These are phyloP conservation scores for Lutjanus argentimaculatus DNA, from an alignment of 2,797 vertebrate species.

Conservation along the genomic window DNA sequence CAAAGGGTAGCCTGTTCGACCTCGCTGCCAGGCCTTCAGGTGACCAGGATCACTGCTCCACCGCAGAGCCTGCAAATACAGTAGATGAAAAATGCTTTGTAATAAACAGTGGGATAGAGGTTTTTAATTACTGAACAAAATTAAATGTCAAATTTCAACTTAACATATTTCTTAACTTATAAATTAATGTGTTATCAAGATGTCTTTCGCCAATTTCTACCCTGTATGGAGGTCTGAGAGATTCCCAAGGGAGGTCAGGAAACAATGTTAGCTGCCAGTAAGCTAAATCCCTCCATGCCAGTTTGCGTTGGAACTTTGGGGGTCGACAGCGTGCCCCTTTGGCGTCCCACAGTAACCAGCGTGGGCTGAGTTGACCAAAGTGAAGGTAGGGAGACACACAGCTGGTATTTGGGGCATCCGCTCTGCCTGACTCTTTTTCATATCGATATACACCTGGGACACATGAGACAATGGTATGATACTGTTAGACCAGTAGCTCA, in stretches of 20 bases:
- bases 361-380: conserved; percentile 85
- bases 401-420: conserved; percentile 84
- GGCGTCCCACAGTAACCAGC: conserved; percentile 81
- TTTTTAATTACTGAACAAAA: not conserved
- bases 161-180: not conserved
- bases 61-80: conserved; percentile 71
- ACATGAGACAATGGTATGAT: not conserved
- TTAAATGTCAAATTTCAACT: not conserved
- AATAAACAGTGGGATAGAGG: not conserved
- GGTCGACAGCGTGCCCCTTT: conserved; percentile 78
- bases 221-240: conserved; percentile 85
- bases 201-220: conserved; percentile 41
- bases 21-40: conserved; percentile 84
- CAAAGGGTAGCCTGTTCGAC: conserved; percentile 82
- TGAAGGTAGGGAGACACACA: conserved; percentile 86
- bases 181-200: not conserved
- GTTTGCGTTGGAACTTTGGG: conserved; percentile 85
- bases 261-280: conserved; percentile 86
- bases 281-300: conserved; percentile 85
- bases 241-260: conserved; percentile 86
- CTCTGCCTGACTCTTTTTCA: conserved; percentile 83
- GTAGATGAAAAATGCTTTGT: not conserved
- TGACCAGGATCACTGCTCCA: conserved; percentile 77
- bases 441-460: conserved; percentile 81
- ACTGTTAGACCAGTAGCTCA: not conserved